Evolutionary conservation across 2,113 vertebrate genomes (phyloP), one percentile per base, ranked within the genome.

Genomic region (Nothobranchius furzeri): DNA sequence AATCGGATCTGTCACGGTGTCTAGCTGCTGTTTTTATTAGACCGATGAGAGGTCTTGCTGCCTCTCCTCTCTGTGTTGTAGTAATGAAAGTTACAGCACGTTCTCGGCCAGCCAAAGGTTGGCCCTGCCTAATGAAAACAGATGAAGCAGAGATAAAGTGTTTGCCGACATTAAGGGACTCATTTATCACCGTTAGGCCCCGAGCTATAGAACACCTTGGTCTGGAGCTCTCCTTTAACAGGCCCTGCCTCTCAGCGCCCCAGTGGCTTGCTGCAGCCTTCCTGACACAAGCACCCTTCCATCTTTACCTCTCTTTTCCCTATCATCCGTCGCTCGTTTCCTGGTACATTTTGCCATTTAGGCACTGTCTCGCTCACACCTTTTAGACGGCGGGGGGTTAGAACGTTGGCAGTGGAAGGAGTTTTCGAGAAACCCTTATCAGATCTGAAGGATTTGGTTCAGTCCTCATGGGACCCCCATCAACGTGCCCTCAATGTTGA

Each of bases 71-170:
- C 82, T 73, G 78, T 81, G 83, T 83, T 62, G 83, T 76, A 61
- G 86, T 90, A 89, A 87, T 79, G 80, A 87, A 89, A 91, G 91
- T 87, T 86, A 83, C 85, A 75, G 88, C 90, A 90, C 89, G 87
- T 91, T 92, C 90, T 60, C 70, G 75, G 77, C 88, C 86, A 90
- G 88, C 88, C 90, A 92, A 92, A 93, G 91, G 90, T 91, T 90
- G 89, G 81, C 77, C 83, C 90, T 84, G 87, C 87, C 90, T 94
- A 94, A 94, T 94, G 93, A 93, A 93, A 94, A 93, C 92, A 93
- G 92, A 94, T 93, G 92, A 93, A 92, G 91, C 93, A 93, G 92
- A 93, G 92, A 93, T 92, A 92, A 92, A 91, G 90, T 92, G 92
- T 93, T 94, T 92, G 90, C 91, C 81, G 90, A 87, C 91, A 92